Evolutionary conservation across 1,140 invertebrate genomes (phyloP).

Genomic region (Cataglyphis hispanica): DNA sequence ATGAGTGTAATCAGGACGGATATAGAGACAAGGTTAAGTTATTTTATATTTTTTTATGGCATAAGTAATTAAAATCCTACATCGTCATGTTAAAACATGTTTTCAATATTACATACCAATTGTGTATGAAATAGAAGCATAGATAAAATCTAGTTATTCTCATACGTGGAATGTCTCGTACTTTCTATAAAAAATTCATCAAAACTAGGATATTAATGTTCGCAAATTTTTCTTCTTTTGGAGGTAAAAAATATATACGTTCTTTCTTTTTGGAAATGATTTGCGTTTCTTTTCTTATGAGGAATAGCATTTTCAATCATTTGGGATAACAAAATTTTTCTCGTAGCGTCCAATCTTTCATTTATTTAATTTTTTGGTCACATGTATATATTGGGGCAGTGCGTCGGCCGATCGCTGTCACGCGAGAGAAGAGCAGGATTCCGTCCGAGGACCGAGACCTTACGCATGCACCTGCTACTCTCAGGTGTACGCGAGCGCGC

Average conservation of each 20-base stretch:
- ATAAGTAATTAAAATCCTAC: neutral
- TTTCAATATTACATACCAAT: neutral
- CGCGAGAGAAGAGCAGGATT: constrained; percentile 55
- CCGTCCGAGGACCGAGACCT: constrained; percentile 69
- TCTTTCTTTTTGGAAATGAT: neutral
- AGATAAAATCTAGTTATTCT: neutral
- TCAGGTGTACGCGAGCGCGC: constrained; percentile 72
- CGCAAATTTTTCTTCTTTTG: neutral
- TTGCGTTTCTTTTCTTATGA: neutral
- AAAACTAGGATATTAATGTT: neutral
- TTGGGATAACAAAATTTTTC: neutral
- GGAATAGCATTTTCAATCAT: neutral
- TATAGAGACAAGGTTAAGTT: neutral
- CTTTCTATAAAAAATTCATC: neutral
- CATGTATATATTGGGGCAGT: neutral
- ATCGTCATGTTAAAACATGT: neutral
- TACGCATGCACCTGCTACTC: constrained; percentile 78
- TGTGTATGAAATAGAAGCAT: neutral
- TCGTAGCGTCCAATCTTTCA: neutral
- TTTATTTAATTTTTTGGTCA: neutral
- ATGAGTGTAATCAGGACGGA: neutral
- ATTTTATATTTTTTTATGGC: neutral
- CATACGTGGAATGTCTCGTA: no score
- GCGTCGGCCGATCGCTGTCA: constrained; percentile 44
- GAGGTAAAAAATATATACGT: neutral